Conservation (phyloP, 2,888 invertebrate species). For the Phengaris arion region DNA sequence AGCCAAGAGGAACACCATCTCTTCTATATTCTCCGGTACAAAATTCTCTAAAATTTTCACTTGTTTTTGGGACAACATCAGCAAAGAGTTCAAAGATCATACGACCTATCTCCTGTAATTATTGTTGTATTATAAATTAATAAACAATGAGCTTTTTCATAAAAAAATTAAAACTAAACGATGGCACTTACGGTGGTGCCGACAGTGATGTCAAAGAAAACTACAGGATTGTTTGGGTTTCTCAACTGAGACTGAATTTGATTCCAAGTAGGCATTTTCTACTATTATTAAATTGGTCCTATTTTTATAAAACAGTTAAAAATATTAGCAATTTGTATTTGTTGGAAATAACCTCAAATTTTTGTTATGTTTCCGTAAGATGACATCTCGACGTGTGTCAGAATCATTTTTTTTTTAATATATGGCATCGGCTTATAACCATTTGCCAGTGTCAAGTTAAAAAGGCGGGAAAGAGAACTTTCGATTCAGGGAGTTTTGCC, state of each 20-base stretch:
- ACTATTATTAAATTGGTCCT: neutral
- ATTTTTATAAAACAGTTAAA: neutral
- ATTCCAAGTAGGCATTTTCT: slow-evolving; percentile 94
- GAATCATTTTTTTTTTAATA: neutral
- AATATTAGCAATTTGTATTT: neutral
- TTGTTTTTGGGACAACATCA: slow-evolving; percentile 97
- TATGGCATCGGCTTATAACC: too few relatives aligned
- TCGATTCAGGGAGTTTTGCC: too few relatives aligned
- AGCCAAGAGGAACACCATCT: slow-evolving; percentile 97
- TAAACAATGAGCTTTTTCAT: neutral
- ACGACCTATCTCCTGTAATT: slow-evolving; percentile 92
- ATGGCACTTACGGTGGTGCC: slow-evolving; percentile 88
- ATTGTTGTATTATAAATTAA: neutral
- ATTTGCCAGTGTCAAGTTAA: too few relatives aligned
- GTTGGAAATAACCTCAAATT: neutral
- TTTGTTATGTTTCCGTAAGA: neutral
- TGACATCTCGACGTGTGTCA: neutral
- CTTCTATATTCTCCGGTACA: slow-evolving; percentile 98
- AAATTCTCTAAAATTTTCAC: slow-evolving; percentile 98
- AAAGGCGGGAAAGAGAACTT: too few relatives aligned
- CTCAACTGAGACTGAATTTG: slow-evolving; percentile 94
- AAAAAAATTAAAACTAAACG: neutral
- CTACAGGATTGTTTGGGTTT: slow-evolving; percentile 97
- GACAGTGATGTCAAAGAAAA: slow-evolving; percentile 98
- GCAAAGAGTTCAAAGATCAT: slow-evolving; percentile 99